phyloP scores from a whole-genome alignment of 2,113 vertebrate genomes.

The Sebastes fasciatus region DNA sequence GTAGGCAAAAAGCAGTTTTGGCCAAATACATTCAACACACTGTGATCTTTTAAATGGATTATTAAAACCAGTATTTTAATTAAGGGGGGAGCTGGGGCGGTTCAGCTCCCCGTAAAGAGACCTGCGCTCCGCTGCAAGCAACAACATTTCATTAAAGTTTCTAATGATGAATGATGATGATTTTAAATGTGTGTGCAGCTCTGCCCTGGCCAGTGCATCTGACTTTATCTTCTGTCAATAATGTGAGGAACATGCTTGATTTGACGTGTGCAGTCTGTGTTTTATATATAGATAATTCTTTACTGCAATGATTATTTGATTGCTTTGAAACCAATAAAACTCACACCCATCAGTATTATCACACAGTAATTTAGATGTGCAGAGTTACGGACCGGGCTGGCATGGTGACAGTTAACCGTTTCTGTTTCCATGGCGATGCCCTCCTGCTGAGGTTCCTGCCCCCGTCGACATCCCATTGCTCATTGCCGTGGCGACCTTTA shows the following conservation, averaged over 20 bases:
- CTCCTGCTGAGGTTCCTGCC: not conserved
- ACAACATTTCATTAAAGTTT: not conserved
- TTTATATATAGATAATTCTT: not conserved
- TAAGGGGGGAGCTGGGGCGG: no score
- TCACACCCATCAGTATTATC: not conserved
- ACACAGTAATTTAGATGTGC: not conserved
- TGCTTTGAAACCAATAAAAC: not conserved
- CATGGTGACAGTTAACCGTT: not conserved
- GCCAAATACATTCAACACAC: no score
- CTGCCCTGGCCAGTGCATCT: not conserved
- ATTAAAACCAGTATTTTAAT: not conserved
- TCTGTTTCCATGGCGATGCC: slow-evolving; percentile 54
- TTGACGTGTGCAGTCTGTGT: no score
- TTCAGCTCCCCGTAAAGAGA: not conserved
- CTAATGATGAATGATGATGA: not conserved
- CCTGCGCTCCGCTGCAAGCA: not conserved
- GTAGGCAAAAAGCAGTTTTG: no score
- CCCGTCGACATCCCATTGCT: slow-evolving; percentile 26
- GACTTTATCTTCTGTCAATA: not conserved
- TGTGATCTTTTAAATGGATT: not conserved
- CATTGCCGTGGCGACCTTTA: slow-evolving; percentile 62
- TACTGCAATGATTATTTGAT: not conserved
- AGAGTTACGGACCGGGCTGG: not conserved
- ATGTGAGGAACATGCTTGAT: not conserved
- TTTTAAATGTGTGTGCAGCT: not conserved